Evolutionary conservation across 30 jellyfish, hydroid and myxozoan species (phyloP), one percentile per base, ranked within the genome.

Genomic region (Turritopsis rubra): DNA sequence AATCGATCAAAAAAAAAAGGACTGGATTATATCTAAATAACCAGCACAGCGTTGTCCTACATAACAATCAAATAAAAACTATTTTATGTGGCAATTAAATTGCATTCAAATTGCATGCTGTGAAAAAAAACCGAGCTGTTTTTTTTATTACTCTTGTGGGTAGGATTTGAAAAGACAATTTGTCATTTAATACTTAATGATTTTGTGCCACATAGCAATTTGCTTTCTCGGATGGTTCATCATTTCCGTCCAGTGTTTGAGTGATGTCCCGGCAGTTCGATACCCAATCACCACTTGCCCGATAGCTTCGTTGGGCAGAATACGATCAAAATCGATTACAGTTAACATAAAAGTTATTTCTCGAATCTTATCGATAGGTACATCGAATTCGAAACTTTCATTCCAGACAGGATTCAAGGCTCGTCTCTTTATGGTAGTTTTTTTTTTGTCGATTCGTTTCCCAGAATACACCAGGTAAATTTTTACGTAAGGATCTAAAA

Each of bases 241-340:
- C 97, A 91, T 91, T 21, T 91, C 97, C 1, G 97, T 91, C 97
- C 97, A 91, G 81, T 91, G 97, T 70, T 87, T 91, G 24, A 91
- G 88, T 52, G 97, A 91, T 9, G 91, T 66, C 16, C 97, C 97
- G 21, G 96, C 96, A 18, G 97, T 91, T 71, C 97, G 85, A 83
- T 91, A 91, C 17, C 97, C 97, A 28, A 91, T 86, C n/a, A 87
- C 77, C 60, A 86, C 91, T 52, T 86, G 97, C 0, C 97, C 97
- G 18, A 91, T 84, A 0, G 97, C 90, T 83, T 91, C 97, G 65
- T 91, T 91, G 1, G 91, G 31, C 1, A 91, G 60, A 29, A 91
- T 83, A 20, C 97, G 90, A 72, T 91, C 97, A 84, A 82, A 91
- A 73, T 91, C 97, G 89, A 87, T 91, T 23, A 91, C 97, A 60